These are phyloP conservation scores for Malacoraja senta DNA, from an alignment of 2,797 vertebrate genomes.

Conservation along the genomic window DNA sequence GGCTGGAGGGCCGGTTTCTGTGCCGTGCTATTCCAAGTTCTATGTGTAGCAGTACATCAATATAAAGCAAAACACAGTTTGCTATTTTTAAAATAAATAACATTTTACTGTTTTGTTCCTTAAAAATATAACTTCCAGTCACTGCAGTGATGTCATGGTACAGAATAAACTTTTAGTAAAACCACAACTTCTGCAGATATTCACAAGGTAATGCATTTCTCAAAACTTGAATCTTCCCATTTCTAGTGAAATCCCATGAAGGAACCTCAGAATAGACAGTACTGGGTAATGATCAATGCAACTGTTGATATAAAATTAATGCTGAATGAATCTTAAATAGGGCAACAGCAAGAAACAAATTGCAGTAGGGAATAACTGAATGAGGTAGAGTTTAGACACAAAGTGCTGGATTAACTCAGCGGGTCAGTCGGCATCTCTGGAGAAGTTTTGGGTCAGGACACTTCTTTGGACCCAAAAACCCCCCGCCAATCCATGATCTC, in stretches of 20 bases:
- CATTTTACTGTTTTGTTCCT: neutral
- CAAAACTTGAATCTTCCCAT: neutral
- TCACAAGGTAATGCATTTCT: neutral
- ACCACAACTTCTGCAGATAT: neutral
- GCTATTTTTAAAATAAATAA: neutral
- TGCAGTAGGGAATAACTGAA: too few species aligned
- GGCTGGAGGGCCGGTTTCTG: too few species aligned
- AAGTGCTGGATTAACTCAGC: too few species aligned
- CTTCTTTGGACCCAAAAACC: too few species aligned
- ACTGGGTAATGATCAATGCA: too few species aligned
- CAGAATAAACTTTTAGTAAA: neutral
- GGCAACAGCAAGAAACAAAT: too few species aligned
- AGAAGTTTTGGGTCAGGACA: neutral
- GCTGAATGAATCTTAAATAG: too few species aligned
- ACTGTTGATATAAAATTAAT: too few species aligned
- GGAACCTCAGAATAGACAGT: neutral
- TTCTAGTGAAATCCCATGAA: neutral
- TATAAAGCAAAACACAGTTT: neutral
- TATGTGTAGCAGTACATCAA: neutral
- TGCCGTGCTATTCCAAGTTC: too few species aligned
- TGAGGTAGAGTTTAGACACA: too few species aligned
- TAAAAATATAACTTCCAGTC: neutral
- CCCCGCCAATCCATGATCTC: neutral
- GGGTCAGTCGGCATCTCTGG: too few species aligned
- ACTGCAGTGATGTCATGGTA: neutral